phyloP scores from a whole-genome alignment of 2,797 vertebrate species.

The Tragopan temminckii region DNA sequence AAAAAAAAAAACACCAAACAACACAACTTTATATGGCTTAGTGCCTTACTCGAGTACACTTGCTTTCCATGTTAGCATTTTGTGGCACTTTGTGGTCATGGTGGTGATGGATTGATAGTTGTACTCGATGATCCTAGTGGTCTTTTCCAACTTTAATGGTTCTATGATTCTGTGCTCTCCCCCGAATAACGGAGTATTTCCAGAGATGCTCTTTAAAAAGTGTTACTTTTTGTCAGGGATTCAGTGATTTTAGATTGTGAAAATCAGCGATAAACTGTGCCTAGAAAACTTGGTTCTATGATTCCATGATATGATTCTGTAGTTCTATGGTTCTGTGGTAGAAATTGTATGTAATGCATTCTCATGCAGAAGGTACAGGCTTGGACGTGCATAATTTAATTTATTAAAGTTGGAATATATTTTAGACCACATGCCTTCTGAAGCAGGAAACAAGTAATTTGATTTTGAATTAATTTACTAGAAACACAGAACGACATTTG shows the following conservation, averaged over 20 bases:
- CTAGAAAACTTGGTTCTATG: neutral
- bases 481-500: constrained; percentile 38
- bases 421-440: constrained; percentile 39
- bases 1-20: neutral
- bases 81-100: no score
- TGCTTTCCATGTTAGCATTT: neutral
- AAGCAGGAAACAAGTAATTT: constrained; percentile 74
- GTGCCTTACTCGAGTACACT: neutral
- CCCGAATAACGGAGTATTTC: neutral
- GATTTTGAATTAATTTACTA: constrained; percentile 74
- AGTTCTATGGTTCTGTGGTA: neutral
- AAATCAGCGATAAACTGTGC: neutral
- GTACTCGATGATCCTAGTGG: no score
- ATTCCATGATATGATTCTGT: neutral
- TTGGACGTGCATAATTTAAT: constrained; percentile 42
- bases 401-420: constrained; percentile 63
- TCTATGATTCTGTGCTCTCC: neutral
- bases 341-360: constrained; percentile 6
- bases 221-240: neutral
- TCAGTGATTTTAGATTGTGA: neutral
- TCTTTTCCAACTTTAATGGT: no score
- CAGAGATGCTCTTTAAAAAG: neutral
- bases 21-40: neutral
- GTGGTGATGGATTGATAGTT: no score
- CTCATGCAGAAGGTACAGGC: neutral